Percentiles rank a stretch among this genome's conserved stretches.
Evolutionary conservation across 37 sponge, comb jelly and placozoan genomes (phyloP).

Genomic region (Hexactinellida sp.): DNA sequence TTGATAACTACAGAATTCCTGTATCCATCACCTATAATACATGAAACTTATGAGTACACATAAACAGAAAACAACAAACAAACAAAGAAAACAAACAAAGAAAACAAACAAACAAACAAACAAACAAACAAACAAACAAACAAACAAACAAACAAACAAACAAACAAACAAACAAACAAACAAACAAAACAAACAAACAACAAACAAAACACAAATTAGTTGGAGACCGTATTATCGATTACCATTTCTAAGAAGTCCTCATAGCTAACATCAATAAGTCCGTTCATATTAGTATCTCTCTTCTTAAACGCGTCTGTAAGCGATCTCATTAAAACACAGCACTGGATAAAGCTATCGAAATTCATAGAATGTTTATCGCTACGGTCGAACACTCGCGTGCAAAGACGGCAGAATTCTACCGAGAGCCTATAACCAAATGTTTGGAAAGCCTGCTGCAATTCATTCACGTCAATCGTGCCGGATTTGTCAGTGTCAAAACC

Average conservation of each 20-base stretch:
- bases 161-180: no score
- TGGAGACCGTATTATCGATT: conserved; percentile 35
- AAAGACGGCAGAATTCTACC: conserved; percentile 57
- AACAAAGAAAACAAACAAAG: no score
- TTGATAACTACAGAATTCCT: not conserved
- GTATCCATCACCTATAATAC: not conserved
- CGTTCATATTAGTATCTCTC: conserved; percentile 45
- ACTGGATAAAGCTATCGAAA: conserved; percentile 93
- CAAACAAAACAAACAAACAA: no score
- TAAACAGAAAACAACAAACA: no score
- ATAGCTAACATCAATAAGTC: conserved; percentile 55
- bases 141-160: no score
- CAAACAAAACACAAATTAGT: not conserved
- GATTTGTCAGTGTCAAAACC: conserved; percentile 71
- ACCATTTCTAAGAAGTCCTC: conserved; percentile 81
- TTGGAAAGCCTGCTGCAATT: conserved; percentile 61
- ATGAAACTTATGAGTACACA: no score
- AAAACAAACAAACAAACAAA: no score
- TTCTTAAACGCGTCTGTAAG: conserved; percentile 66
- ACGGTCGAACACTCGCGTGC: conserved; percentile 75
- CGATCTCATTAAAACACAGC: conserved; percentile 72
- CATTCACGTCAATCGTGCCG: conserved; percentile 64
- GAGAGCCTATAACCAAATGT: conserved; percentile 82
- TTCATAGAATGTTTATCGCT: conserved; percentile 56
- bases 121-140: no score